Base-by-base conservation (phyloP, 2,113 vertebrate genomes). In the Morphnarchus princeps region DNA sequence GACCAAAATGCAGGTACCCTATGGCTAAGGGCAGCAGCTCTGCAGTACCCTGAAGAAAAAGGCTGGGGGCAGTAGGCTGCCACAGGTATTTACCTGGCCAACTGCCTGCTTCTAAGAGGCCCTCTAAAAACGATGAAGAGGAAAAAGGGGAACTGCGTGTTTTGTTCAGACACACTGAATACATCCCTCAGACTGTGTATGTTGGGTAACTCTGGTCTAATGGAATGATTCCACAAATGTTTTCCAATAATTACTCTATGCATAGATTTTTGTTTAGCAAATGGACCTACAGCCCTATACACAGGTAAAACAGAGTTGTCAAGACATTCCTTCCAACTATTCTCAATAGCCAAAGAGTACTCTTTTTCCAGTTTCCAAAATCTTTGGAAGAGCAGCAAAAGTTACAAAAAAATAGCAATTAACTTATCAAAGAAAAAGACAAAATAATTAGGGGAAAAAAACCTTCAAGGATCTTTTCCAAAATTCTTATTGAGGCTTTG, bases 121-220 rank as follows among this genome's bases (percentile, higher is more conserved):
- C 24, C 11, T 63, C 36, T 16, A 36, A 24, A 21, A 92, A 69
- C 74, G 11, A 40, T 11, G 9, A 70, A 21, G 17, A 38, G 29
- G 10, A 21, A 61, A 42, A 91, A 43, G 5, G 16, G 8, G 16
- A 66, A 69, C 20, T 45, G 28, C 0, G 0, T 10, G 9, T 62
- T 94, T 88, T 79, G 25, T 22, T 61, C 49, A 12, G 26, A 55
- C 18, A 87, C 40, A 32, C 43, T 14, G 32, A 74, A 71, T 28
- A 13, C 28, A 47, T 6, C 17, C 22, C 43, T 50, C 31, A 31
- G 12, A 13, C 19, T 42, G 25, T 1, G 3, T 24, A 58, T 2
- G 11, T 14, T 71, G 22, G 32, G 7, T 79, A 90, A 79, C 20
- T 66, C 42, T 24, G 40, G 17, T 43, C n/a, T 82, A 88, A 85